Evolutionary conservation across 30 jellyfish, hydroid and myxozoan species (phyloP), one percentile per base, ranked within the genome.

Genomic region (Clytia hemisphaerica): DNA sequence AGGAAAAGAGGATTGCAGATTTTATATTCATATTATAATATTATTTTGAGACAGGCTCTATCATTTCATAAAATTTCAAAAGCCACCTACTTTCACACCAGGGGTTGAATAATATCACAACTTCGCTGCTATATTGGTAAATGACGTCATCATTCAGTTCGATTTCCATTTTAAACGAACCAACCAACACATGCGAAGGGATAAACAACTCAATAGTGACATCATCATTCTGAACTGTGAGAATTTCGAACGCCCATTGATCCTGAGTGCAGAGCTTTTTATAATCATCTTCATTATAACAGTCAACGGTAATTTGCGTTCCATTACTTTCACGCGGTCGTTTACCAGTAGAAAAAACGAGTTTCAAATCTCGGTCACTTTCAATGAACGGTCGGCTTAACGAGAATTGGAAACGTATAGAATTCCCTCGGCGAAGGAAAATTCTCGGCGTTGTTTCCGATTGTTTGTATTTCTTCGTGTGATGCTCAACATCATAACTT

Each of bases 41-140:
- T n/a, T n/a, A n/a, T n/a, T n/a, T n/a, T n/a, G n/a, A n/a, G n/a
- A n/a, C n/a, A n/a, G n/a, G n/a, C n/a, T n/a, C n/a, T n/a, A n/a
- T n/a, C n/a, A n/a, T n/a, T n/a, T n/a, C n/a, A n/a, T n/a, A n/a
- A n/a, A n/a, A n/a, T n/a, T n/a, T n/a, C n/a, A n/a, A n/a, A n/a
- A n/a, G n/a, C n/a, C n/a, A 0, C 48, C 37, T 58, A 89, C 98
- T 80, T 81, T 81, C 59, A 50, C 92, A 74, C 98, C 98, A 89
- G 26, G 98, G 98, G 72, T 89, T 89, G 75, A 89, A 89, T 27
- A 89, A 61, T 34, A 89, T 55, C 38, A 89, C 36, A 16, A 87
- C 72, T n/a, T 62, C 19, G 5, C 68, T 49, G 37, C 76, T 82
- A 15, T 55, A 53, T 37, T 82, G 75, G 27, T 75, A 46, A 14